Percentiles rank a stretch among this genome's conserved stretches.
phyloP scores from a whole-genome alignment of 2,888 invertebrate species.

The Patella ulyssiponensis region DNA sequence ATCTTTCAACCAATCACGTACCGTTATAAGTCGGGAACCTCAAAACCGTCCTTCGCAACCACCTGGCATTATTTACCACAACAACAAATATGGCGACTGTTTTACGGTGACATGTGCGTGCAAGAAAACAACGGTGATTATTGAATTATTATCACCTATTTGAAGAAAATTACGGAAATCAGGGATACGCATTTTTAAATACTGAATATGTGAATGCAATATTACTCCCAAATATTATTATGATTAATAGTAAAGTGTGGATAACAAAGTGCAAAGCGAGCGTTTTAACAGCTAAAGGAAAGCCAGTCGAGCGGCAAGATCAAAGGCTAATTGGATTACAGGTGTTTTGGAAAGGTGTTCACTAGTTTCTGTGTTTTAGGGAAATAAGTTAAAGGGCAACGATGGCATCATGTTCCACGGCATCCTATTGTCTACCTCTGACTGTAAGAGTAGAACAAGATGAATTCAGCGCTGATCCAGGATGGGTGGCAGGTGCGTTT shows the following conservation, averaged over 20 bases:
- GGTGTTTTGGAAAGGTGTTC: conserved; percentile 14
- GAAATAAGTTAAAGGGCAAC: not conserved
- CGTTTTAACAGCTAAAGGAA: too few relatives aligned
- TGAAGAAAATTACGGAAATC: too few relatives aligned
- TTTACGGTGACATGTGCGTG: not conserved
- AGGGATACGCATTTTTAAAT: too few relatives aligned
- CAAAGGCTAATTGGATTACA: conserved; percentile 13
- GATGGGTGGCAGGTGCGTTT: conserved; percentile 64
- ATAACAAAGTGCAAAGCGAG: too few relatives aligned
- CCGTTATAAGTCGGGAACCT: conserved; percentile 14
- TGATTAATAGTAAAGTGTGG: too few relatives aligned
- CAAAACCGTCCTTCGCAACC: conserved; percentile 24
- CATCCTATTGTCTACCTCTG: conserved; percentile 44
- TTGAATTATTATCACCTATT: too few relatives aligned
- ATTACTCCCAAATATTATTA: too few relatives aligned
- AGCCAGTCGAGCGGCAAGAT: not conserved
- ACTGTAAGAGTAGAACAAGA: conserved; percentile 37
- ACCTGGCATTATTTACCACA: conserved; percentile 33
- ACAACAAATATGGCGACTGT: conserved; percentile 34
- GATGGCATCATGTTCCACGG: conserved; percentile 17
- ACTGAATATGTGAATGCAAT: too few relatives aligned
- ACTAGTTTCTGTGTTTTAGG: not conserved
- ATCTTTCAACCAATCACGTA: not conserved
- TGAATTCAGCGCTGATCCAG: conserved; percentile 46
- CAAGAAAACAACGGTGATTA: not conserved